phyloP scores from a whole-genome alignment of 2,113 vertebrate species.

The Carollia perspicillata region DNA sequence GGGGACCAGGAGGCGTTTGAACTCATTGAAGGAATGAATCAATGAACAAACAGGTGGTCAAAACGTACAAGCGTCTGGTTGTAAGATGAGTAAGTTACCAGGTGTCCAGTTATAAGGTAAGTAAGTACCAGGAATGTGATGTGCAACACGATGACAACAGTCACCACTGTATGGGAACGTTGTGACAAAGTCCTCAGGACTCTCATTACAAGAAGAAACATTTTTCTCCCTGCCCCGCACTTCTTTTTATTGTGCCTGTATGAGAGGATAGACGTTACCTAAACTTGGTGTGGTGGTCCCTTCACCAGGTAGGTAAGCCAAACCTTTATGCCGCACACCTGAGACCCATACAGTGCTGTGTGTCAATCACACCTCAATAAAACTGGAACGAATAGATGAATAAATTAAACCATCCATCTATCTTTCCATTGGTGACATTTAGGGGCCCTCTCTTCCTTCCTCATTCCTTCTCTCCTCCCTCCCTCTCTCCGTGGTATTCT shows the following conservation, averaged over 20 bases:
- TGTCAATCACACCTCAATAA: not conserved
- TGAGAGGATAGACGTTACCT: not conserved
- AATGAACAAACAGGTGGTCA: not conserved
- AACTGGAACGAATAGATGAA: not conserved
- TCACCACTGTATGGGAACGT: not conserved
- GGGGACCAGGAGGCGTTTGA: not conserved
- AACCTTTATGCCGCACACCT: not conserved
- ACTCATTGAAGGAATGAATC: not conserved
- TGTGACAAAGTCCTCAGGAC: not conserved
- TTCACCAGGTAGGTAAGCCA: not conserved
- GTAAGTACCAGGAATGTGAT: not conserved
- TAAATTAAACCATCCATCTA: not conserved
- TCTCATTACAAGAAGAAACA: not conserved
- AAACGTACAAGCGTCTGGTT: not conserved
- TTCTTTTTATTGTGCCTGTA: not conserved
- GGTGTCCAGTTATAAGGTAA: not conserved
- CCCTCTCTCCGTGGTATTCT: not conserved
- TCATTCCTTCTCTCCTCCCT: not conserved
- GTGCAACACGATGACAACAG: not conserved
- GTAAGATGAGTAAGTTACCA: not conserved
- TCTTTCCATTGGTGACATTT: no score
- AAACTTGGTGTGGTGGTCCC: not conserved
- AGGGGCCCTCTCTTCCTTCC: not conserved
- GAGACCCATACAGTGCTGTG: not conserved
- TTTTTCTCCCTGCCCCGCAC: not conserved